phyloP scores from a whole-genome alignment of 2,888 invertebrate species.

The Papilio gigon region DNA sequence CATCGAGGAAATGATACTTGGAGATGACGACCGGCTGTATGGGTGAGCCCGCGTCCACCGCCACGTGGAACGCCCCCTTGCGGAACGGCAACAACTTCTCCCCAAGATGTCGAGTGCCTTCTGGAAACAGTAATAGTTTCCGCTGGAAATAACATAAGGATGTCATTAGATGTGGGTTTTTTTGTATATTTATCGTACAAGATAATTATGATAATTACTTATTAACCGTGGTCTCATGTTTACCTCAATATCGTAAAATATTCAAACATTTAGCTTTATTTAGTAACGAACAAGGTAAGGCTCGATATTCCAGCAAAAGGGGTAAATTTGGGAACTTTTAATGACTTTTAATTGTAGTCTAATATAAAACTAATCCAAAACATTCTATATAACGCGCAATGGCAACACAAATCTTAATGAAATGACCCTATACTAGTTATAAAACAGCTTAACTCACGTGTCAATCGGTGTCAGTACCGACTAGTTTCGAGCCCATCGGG shows the following conservation, averaged over 20 bases:
- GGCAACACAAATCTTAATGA: too few relatives aligned
- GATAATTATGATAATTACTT: background rate
- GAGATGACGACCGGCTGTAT: conserved; percentile 95
- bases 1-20: conserved; percentile 88
- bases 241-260: background rate
- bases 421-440: too few relatives aligned
- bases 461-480: too few relatives aligned
- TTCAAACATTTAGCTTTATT: background rate
- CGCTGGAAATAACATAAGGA: conserved; percentile 74
- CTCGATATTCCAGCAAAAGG: background rate
- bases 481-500: too few relatives aligned
- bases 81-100: conserved; percentile 93
- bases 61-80: conserved; percentile 97
- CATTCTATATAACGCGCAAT: background rate
- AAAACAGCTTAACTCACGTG: too few relatives aligned
- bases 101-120: conserved; percentile 93
- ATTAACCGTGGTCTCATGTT: background rate
- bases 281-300: too few relatives aligned
- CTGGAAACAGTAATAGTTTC: conserved; percentile 94
- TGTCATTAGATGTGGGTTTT: background rate
- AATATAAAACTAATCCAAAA: too few relatives aligned
- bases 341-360: too few relatives aligned
- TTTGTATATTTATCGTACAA: too few relatives aligned
- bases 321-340: too few relatives aligned
- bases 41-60: conserved; percentile 90